phyloP scores from a whole-genome alignment of 2,797 vertebrate species.

The Gadopsis marmoratus region DNA sequence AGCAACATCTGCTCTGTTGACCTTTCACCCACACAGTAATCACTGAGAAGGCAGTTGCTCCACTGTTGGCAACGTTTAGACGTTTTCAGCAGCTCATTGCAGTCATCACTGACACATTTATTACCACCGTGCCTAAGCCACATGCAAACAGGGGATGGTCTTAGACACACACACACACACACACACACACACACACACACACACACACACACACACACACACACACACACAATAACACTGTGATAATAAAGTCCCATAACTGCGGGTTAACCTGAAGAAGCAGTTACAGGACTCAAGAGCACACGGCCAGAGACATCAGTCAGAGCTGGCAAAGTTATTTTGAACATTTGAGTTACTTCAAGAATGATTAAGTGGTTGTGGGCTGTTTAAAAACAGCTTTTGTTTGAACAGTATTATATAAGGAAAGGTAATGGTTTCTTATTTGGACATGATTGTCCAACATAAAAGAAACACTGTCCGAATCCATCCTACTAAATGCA shows the following conservation, averaged over 20 bases:
- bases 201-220: no score
- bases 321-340: not conserved
- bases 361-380: not conserved
- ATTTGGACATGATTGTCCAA: not conserved
- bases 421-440: not conserved
- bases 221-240: slow-evolving; percentile 2
- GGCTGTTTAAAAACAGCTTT: not conserved
- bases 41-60: slow-evolving; percentile 5
- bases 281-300: not conserved
- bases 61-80: slow-evolving; percentile 15
- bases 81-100: slow-evolving; percentile 11
- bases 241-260: not conserved
- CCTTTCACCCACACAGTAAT: slow-evolving; percentile 27
- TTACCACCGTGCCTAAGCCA: not conserved
- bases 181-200: not conserved
- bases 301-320: not conserved
- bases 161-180: not conserved
- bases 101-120: slow-evolving; percentile 24
- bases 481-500: not conserved
- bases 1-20: slow-evolving; percentile 26
- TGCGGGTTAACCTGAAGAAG: slow-evolving; percentile 2
- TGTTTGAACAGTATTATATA: not conserved
- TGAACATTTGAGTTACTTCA: slow-evolving; percentile 13
- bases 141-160: not conserved
- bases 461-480: not conserved